Conservation (phyloP, 2,888 invertebrate genomes). For the Lycia hirtaria region DNA sequence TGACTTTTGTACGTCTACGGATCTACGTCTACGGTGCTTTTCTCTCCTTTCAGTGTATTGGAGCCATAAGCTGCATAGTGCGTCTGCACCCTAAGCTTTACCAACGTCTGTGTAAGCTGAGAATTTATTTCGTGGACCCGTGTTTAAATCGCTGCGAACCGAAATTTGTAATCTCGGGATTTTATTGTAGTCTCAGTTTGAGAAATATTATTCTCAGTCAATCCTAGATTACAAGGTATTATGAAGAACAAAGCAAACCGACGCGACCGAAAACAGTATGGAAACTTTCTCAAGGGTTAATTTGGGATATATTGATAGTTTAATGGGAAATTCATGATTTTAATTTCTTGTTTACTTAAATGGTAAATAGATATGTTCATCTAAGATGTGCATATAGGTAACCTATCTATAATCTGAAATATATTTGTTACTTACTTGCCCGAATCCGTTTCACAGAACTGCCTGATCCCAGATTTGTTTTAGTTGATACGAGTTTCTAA, state of each 20-base stretch:
- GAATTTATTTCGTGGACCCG: slow-evolving; percentile 19
- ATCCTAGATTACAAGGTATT: slow-evolving; percentile 22
- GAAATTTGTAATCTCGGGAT: slow-evolving; percentile 27
- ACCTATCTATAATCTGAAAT: too few species aligned
- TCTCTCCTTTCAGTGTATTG: background rate
- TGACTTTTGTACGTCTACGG: too few species aligned
- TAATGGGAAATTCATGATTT: background rate
- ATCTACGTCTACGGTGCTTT: too few species aligned
- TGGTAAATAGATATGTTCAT: too few species aligned
- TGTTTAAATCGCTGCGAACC: slow-evolving; percentile 18
- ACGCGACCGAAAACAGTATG: background rate
- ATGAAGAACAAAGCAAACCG: slow-evolving; percentile 9
- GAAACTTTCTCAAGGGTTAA: background rate
- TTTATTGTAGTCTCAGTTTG: slow-evolving; percentile 17
- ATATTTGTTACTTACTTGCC: too few species aligned
- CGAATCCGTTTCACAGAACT: too few species aligned
- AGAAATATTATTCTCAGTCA: slow-evolving; percentile 22
- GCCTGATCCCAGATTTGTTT: too few species aligned
- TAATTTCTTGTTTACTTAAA: background rate
- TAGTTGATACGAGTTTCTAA: too few species aligned
- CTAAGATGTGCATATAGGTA: too few species aligned
- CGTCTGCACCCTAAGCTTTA: background rate
- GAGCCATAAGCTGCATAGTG: background rate
- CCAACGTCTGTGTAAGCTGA: slow-evolving; percentile 17
- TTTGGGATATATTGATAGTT: too few species aligned